Base-by-base conservation (phyloP, 2,797 vertebrate genomes). In the Phalloptychus januarius region DNA sequence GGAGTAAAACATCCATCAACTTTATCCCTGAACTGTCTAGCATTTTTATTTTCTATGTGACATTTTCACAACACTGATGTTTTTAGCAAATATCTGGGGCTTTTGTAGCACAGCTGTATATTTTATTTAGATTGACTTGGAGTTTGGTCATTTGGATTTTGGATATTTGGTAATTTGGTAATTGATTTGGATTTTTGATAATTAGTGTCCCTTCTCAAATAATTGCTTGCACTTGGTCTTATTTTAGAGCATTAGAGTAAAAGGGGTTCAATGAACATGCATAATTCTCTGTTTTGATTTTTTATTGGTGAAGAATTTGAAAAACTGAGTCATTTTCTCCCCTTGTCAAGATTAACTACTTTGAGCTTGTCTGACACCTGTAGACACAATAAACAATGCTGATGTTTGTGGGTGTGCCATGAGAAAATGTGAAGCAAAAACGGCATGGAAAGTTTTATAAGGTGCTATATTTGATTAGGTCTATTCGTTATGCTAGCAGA, bases 401-500 rank as follows among this genome's bases (percentile, higher is more conserved):
- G 15, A 61, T 15, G 56, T 33, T 16, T 61, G 28, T 61, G 28
- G 5, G 5, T 7, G 13, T 31, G 5, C n/a, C 28, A 31, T 58
- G 12, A 58, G 56, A 58, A 58, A 58, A 33, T 40, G 2, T 38
- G 15, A 38, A 65, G 38, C 8, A 23, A 67, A 67, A 40, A 5
- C 23, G 18, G 20, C 12, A 40, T 40, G 18, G 65, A n/a, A 2
- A 1, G n/a, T 42, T 69, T 42, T n/a, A 25, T 40, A 7, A 15
- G 12, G 38, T 25, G 25, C 23, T n/a, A 2, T 69, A 42, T n/a
- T 61, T 65, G 20, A 4, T 5, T 72, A 85, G 77, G 76, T 85
- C 76, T 72, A 86, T 73, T 63, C 16, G 42, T 74, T 83, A 76
- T 83, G 76, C 69, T 42, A 79, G 79, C 52, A 36, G 77, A 76